Evolutionary conservation across 2,797 vertebrate species (phyloP).

Genomic region (Echeneis naucrates): DNA sequence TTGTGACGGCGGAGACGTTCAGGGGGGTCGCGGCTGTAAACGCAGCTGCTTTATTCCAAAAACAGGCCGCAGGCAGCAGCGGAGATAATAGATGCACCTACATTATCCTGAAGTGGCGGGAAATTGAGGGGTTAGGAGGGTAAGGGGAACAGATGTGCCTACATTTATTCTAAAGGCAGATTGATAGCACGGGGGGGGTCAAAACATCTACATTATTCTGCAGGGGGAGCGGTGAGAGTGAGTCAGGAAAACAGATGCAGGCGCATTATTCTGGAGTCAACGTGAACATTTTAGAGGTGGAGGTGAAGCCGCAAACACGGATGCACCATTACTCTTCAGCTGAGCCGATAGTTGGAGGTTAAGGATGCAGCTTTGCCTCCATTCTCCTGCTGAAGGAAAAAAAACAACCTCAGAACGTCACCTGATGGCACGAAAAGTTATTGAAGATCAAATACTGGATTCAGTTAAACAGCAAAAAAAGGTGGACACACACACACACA

Average conservation of each 20-base stretch:
- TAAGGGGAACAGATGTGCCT: slow-evolving; percentile 60
- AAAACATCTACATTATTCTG: slow-evolving; percentile 67
- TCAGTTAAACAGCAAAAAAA: too few species aligned
- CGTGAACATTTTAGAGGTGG: slow-evolving; percentile 47
- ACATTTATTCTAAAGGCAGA: slow-evolving; percentile 66
- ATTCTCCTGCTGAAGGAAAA: slow-evolving; percentile 42
- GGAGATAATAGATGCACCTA: slow-evolving; percentile 74
- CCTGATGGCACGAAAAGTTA: too few species aligned
- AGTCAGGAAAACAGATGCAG: slow-evolving; percentile 54
- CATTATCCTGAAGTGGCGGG: slow-evolving; percentile 69
- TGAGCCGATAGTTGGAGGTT: slow-evolving; percentile 51
- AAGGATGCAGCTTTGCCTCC: slow-evolving; percentile 50
- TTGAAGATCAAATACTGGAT: too few species aligned
- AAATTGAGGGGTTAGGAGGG: slow-evolving; percentile 66
- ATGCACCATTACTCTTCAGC: slow-evolving; percentile 59
- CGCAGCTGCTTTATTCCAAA: slow-evolving; percentile 64
- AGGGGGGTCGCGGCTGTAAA: slow-evolving; percentile 20
- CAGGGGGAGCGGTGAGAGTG: slow-evolving; percentile 50
- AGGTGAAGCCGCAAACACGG: slow-evolving; percentile 61
- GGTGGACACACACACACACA: not conserved
- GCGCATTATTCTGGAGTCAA: slow-evolving; percentile 55
- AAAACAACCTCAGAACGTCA: not conserved
- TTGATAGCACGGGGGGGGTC: slow-evolving; percentile 57
- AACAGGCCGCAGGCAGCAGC: slow-evolving; percentile 31
- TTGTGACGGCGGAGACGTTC: slow-evolving; percentile 9